Conservation (phyloP, 2,888 invertebrate genomes). For the Shargacucullia verbasci region DNA sequence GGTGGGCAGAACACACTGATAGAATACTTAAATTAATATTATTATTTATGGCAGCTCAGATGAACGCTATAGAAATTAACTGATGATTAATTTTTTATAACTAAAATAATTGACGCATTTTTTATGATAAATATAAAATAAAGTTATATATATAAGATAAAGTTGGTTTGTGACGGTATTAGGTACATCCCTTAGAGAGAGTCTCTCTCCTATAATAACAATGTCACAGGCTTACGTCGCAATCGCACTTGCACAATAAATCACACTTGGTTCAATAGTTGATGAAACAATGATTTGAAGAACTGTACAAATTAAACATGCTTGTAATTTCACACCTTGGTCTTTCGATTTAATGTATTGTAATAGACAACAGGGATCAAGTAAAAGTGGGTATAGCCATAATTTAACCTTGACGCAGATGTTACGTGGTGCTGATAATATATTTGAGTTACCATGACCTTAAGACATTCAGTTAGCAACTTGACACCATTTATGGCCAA, state of each 20-base stretch:
- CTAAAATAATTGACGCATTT: too few relatives aligned
- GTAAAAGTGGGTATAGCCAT: slow-evolving; percentile 27
- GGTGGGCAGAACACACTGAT: too few relatives aligned
- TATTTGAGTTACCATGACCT: slow-evolving; percentile 44
- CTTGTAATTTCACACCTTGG: slow-evolving; percentile 18
- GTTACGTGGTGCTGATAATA: slow-evolving; percentile 24
- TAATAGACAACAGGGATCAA: slow-evolving; percentile 33
- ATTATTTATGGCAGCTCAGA: too few relatives aligned
- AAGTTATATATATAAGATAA: too few relatives aligned
- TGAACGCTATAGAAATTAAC: too few relatives aligned
- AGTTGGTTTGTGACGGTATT: too few relatives aligned
- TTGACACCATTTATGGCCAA: slow-evolving; percentile 26
- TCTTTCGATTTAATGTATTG: slow-evolving; percentile 29
- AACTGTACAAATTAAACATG: slow-evolving; percentile 33
- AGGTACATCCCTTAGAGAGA: too few relatives aligned
- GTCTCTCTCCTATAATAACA: too few relatives aligned
- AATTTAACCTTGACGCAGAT: slow-evolving; percentile 28
- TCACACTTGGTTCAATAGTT: slow-evolving; percentile 36
- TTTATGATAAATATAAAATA: too few relatives aligned
- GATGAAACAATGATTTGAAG: slow-evolving; percentile 39
- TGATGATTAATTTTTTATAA: too few relatives aligned
- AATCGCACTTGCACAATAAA: slow-evolving; percentile 31
- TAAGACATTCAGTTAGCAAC: slow-evolving; percentile 17
- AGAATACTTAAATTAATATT: too few relatives aligned
- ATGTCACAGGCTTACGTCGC: too few relatives aligned